Base-by-base conservation (phyloP, 2,797 vertebrate genomes). In the Apogon talboti region DNA sequence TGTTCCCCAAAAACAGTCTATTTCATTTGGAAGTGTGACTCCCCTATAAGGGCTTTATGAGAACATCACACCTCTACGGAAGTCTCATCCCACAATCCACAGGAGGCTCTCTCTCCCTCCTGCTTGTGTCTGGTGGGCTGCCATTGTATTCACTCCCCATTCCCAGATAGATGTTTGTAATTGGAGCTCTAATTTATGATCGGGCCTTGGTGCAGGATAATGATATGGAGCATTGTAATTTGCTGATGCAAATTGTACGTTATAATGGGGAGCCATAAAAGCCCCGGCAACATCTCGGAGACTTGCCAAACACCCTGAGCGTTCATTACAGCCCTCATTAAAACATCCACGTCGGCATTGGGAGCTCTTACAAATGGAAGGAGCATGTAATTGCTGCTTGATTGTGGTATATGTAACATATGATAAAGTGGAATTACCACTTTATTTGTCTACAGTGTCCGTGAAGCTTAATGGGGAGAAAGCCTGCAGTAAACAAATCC, bases 311-410 rank as follows among this genome's bases (percentile, higher is more conserved):
- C 89, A 93, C 92, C 89, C 93, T 90, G 91, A 93, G 92, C 91
- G 89, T 94, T 94, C 93, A 95, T 94, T 94, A 94, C 90, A 86
- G 84, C 89, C 79, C 92, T 94, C 93, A 93, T 94, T 94, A 94
- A 94, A 91, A 91, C 89, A 86, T 92, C 91, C 88, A 82, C 80
- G 85, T 90, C 88, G 70, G 80, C 84, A 83, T 79, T 89, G 91
- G 92, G 91, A 91, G 91, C 91, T 86, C 91, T 92, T 90, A 88
- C 88, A 91, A 91, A 89, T 90, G 84, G 90, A 91, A 89, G 92
- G 89, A 92, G 91, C 89, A 86, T 92, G 90, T 93, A 94, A 93
- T 93, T 92, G 92, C 90, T 60, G 89, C 89, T 90, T 93, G 91
- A 94, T 94, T 93, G 92, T 89, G 85, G 89, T 91, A 86, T 90